Base-by-base conservation (phyloP, 2,888 invertebrate species). In the Heliconius ethilla region DNA sequence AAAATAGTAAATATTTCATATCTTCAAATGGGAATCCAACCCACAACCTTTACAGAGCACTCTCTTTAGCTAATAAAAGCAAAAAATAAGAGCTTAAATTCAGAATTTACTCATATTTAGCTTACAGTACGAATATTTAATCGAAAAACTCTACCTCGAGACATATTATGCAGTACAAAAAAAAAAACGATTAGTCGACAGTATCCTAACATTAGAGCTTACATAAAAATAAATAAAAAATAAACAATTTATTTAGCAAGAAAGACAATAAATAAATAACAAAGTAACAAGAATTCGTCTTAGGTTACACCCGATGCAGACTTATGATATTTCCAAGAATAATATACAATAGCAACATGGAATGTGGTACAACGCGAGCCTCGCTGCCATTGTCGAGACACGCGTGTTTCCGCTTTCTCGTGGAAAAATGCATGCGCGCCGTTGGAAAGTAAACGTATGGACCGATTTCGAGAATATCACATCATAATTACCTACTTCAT, bases 401-500 rank as follows among this genome's bases (percentile, higher is more conserved):
- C 90, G 89, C 91, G 91, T 88, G 91, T 93, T 94, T 94, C 93
- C 93, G 94, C 94, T 94, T 94, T 94, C 93, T 89, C 93, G 92
- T 90, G 92, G 90, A 94, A 93, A 93, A 93, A 93, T 92, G 92
- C 91, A 91, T 87, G 89, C 92, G 87, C 89, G 88, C 89, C 87
- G 87, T 90, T 92, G 92, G 92, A 93, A 93, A 93, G 92, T 89
- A 90, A 89, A 89, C 88, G 86, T 83, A 84, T 83, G 82, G 81
- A 82, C 81, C 81, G 83, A 84, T 86, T 85, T 83, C 85, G 83
- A 85, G 85, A 86, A 86, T 81, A 83, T 83, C 84, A 84, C 82
- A 83, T 83, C 80, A 82, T 83, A 83, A 83, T 83, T 82, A 80
- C 29, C 29, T n/a, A n/a, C n/a, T 81, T 81, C 75, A 76, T 79